Conservation (phyloP, 37 sponge, comb jelly and placozoan species). For the Hormiphora californensis region DNA sequence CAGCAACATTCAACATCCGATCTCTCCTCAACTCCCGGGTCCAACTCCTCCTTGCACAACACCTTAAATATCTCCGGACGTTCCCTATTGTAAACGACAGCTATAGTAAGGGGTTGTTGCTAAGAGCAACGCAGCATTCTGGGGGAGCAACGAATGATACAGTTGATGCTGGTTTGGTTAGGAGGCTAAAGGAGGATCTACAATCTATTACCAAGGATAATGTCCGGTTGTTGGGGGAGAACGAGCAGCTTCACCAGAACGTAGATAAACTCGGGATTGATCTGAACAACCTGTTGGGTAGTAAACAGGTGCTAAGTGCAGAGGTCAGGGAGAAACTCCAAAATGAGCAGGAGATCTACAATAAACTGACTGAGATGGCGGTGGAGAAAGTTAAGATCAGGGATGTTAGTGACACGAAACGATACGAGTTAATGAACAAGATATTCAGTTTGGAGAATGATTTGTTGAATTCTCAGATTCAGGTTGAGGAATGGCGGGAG, state of each 20-base stretch:
- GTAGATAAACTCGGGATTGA: background rate
- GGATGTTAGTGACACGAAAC: background rate
- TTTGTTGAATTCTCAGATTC: slow-evolving; percentile 22
- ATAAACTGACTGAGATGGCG: slow-evolving; percentile 30
- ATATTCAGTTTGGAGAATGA: slow-evolving; percentile 46
- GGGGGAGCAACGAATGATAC: background rate
- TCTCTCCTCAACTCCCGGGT: background rate
- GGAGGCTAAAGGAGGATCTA: slow-evolving; percentile 4
- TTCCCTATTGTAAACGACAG: slow-evolving; percentile 33
- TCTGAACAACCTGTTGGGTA: slow-evolving; percentile 15
- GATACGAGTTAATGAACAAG: slow-evolving; percentile 46
- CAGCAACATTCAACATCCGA: slow-evolving; percentile 15
- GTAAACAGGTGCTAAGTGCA: background rate
- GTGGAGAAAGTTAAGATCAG: slow-evolving; percentile 21
- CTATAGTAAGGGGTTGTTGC: slow-evolving; percentile 10
- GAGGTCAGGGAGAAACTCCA: slow-evolving; percentile 1
- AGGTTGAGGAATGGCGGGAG: slow-evolving; percentile 18
- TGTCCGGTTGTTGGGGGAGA: slow-evolving; percentile 8
- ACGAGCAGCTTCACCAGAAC: background rate
- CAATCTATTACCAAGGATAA: slow-evolving; percentile 40
- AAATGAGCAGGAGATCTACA: slow-evolving; percentile 47
- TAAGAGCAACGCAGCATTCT: background rate
- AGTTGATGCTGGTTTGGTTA: slow-evolving; percentile 11
- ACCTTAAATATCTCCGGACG: background rate
- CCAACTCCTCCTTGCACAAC: background rate